Evolutionary conservation across 2,797 vertebrate species (phyloP).

Genomic region (Thamnophis elegans): DNA sequence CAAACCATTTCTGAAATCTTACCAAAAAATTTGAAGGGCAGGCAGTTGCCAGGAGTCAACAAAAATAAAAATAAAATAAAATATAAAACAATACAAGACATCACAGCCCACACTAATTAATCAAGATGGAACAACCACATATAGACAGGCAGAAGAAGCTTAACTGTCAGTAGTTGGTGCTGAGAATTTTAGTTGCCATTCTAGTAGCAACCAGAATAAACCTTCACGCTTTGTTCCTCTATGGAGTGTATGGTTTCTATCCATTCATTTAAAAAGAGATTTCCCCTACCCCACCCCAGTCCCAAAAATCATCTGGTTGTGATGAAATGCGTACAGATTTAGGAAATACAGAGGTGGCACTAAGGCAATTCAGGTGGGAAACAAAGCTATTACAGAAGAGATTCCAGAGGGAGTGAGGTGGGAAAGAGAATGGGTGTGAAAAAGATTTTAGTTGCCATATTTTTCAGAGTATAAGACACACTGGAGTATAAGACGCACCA

Average conservation of each 20-base stretch:
- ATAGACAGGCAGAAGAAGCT: not conserved
- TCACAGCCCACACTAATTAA: not conserved
- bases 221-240: not conserved
- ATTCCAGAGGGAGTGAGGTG: not conserved
- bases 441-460: not conserved
- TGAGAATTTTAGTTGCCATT: not conserved
- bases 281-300: not conserved
- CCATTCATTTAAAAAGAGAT: not conserved
- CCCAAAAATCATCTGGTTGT: not conserved
- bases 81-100: not conserved
- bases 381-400: not conserved
- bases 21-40: not conserved
- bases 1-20: not conserved
- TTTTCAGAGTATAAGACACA: no score
- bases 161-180: not conserved
- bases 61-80: not conserved
- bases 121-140: not conserved
- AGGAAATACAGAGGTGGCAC: not conserved
- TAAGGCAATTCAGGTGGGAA: not conserved
- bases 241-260: not conserved
- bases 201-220: not conserved
- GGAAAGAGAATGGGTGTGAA: not conserved
- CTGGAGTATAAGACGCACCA: no score
- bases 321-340: not conserved
- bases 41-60: not conserved